These are phyloP conservation scores for Parasteatoda tepidariorum DNA, from an alignment of 1,140 invertebrate genomes.

Conservation along the genomic window DNA sequence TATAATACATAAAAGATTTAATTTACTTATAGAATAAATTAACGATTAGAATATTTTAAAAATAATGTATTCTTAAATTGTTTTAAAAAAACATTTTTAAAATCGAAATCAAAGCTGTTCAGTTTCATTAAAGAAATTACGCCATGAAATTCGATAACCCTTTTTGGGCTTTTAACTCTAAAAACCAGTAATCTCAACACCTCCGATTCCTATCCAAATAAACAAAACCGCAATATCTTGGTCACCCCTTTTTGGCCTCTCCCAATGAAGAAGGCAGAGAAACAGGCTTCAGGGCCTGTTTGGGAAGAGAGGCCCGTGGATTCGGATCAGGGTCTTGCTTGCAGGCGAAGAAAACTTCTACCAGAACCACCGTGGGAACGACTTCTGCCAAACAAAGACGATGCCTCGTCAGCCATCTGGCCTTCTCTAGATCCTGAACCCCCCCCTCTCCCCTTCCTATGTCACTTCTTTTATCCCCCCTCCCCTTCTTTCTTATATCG, in stretches of 20 bases:
- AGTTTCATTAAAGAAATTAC: no score
- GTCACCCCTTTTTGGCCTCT: background rate
- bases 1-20: no score
- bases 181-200: no score
- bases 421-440: constrained; percentile 5
- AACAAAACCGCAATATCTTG: no score
- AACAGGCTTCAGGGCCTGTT: background rate
- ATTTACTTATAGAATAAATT: no score
- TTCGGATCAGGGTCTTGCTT: background rate
- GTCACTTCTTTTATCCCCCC: background rate
- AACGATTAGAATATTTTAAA: no score
- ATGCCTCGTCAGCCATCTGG: constrained; percentile 53
- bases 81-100: no score
- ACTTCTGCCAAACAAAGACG: constrained; percentile 49
- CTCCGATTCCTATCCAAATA: no score
- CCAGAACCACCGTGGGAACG: constrained; percentile 46
- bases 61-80: no score
- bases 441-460: background rate
- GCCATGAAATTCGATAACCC: no score
- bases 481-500: background rate
- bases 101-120: no score
- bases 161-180: no score
- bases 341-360: constrained; percentile 1
- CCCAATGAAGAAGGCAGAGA: background rate
- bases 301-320: background rate